phyloP scores from a whole-genome alignment of 53 echinoderm and acorn worm species.

The Pentamera pediparva region DNA sequence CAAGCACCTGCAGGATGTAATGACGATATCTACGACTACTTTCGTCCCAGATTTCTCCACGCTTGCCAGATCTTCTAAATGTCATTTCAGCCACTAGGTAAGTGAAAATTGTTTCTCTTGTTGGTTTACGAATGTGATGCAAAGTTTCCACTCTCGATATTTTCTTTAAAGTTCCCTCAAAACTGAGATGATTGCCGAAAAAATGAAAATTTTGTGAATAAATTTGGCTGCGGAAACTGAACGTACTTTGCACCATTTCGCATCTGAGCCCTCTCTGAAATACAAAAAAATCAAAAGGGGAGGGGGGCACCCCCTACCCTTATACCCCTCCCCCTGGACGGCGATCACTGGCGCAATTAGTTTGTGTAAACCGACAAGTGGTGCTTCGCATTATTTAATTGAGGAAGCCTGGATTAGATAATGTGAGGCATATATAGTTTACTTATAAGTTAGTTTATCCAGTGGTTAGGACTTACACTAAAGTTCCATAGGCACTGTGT shows the following conservation, averaged over 20 bases:
- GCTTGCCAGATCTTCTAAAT: neutral
- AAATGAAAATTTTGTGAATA: neutral
- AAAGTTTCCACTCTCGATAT: neutral
- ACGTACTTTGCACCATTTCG: no score
- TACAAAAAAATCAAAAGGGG: neutral
- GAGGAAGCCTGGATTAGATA: no score
- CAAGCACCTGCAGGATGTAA: neutral
- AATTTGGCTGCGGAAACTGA: neutral
- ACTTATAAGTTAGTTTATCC: no score
- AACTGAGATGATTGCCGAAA: neutral
- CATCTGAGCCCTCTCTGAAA: no score
- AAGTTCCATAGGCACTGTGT: no score
- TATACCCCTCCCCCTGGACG: neutral
- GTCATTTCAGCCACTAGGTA: neutral
- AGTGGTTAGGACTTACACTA: no score
- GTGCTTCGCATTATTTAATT: no score
- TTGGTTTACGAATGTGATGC: neutral
- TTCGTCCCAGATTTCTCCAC: neutral
- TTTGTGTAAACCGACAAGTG: no score
- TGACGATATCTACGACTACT: neutral
- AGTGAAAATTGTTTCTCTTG: neutral
- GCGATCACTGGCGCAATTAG: neutral
- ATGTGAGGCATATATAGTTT: no score
- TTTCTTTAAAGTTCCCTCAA: no score
- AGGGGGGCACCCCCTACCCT: neutral